Percentiles rank a stretch among this genome's conserved stretches.
These are phyloP conservation scores for Vanessa tameamea DNA, from an alignment of 1,140 invertebrate genomes.

Conservation along the genomic window DNA sequence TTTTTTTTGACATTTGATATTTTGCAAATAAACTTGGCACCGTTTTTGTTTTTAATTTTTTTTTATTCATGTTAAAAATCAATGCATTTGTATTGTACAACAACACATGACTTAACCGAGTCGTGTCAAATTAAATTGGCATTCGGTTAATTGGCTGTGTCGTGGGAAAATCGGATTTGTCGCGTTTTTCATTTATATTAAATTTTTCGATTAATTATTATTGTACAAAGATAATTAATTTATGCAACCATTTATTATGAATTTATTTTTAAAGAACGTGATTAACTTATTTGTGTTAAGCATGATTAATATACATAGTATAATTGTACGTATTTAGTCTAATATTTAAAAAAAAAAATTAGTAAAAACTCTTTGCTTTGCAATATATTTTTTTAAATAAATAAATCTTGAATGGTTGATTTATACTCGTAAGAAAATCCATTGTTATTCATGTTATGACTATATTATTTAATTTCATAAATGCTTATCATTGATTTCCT, in stretches of 20 bases:
- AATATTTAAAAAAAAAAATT: too few species aligned
- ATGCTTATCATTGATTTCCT: too few species aligned
- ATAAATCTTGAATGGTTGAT: too few species aligned
- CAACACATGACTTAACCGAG: neutral
- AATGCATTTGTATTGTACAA: neutral
- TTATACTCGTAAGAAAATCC: too few species aligned
- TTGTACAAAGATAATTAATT: constrained; percentile 1
- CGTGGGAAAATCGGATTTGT: constrained; percentile 6
- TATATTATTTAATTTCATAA: too few species aligned
- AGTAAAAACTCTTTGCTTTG: too few species aligned
- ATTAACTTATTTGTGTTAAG: neutral
- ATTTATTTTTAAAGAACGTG: neutral
- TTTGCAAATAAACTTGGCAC: neutral
- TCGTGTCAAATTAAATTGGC: constrained; percentile 13
- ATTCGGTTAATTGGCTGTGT: constrained; percentile 3
- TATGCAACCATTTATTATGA: neutral
- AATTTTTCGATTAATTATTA: constrained; percentile 12
- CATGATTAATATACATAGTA: neutral
- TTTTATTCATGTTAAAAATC: neutral
- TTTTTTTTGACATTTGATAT: neutral
- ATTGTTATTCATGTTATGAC: too few species aligned
- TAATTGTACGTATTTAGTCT: too few species aligned
- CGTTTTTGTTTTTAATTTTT: neutral
- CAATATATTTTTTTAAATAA: too few species aligned
- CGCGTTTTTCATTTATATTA: constrained; percentile 12